Conservation (phyloP, 2,888 invertebrate species). For the Mongoloraphidia duomilia region DNA sequence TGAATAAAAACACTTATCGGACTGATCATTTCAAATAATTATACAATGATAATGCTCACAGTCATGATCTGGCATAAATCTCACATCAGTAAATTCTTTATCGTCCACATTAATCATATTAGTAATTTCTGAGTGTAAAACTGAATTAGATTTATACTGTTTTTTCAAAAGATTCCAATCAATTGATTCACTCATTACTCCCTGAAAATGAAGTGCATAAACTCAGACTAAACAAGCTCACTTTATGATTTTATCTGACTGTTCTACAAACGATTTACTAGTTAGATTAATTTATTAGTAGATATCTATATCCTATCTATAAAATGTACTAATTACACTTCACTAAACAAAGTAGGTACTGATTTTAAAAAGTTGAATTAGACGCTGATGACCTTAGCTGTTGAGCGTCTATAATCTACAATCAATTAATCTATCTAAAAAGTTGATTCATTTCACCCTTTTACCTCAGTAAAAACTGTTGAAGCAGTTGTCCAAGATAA, state of each 20-base stretch:
- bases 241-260: too few species aligned
- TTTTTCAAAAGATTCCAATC: constrained; percentile 84
- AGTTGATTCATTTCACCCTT: too few species aligned
- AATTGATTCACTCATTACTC: constrained; percentile 89
- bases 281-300: too few species aligned
- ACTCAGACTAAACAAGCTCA: too few species aligned
- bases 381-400: too few species aligned
- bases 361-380: too few species aligned
- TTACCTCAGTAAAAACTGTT: constrained; percentile 80
- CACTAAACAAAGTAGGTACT: too few species aligned
- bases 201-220: constrained; percentile 37
- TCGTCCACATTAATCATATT: constrained; percentile 74
- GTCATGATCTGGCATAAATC: constrained; percentile 3
- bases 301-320: too few species aligned
- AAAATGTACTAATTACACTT: too few species aligned
- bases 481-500: constrained; percentile 96
- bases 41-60: constrained; percentile 3
- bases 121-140: constrained; percentile 69
- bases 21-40: constrained; percentile 3
- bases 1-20: background rate
- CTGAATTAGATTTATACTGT: constrained; percentile 70
- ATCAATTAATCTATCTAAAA: too few species aligned
- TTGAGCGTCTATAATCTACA: too few species aligned
- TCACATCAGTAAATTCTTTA: constrained; percentile 35
- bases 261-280: too few species aligned